These are phyloP conservation scores for Arrhopalites spinosus DNA, from an alignment of 2,888 invertebrate species.

Conservation along the genomic window DNA sequence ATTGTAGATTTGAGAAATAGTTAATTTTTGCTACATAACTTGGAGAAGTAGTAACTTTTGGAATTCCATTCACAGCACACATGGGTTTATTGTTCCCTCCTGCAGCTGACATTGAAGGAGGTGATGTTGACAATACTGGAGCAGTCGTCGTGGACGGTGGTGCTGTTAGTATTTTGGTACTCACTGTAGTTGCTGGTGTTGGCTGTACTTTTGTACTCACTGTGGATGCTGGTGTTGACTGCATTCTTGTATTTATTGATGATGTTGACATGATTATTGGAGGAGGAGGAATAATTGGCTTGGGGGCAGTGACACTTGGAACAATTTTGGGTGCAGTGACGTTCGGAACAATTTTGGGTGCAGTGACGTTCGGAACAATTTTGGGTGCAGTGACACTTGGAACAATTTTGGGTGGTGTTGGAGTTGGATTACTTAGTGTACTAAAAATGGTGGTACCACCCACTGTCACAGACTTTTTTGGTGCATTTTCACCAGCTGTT, in stretches of 20 bases:
- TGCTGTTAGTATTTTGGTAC: conserved; percentile 6
- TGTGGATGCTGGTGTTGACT: conserved; percentile 3
- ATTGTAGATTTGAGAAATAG: conserved; percentile 52
- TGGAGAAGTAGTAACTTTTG: conserved; percentile 45
- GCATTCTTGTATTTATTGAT: conserved; percentile 12
- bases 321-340: background rate
- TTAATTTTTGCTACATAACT: conserved; percentile 56
- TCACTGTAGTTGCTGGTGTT: conserved; percentile 9
- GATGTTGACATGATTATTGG: conserved; percentile 9
- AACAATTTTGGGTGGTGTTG: background rate
- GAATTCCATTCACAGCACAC: conserved; percentile 55
- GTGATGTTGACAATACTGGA: background rate
- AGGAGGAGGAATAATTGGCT: conserved; percentile 16
- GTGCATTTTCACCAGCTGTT: background rate
- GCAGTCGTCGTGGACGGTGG: background rate
- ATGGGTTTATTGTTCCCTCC: conserved; percentile 43
- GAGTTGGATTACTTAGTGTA: background rate
- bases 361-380: conserved; percentile 2
- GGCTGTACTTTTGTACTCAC: conserved; percentile 1
- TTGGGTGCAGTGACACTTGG: conserved; percentile 5
- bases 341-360: background rate
- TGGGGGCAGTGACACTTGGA: conserved; percentile 26
- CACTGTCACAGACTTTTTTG: background rate
- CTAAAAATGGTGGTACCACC: background rate
- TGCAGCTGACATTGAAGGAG: background rate